These are phyloP conservation scores for Tolypeutes matacus DNA, from an alignment of 2,797 vertebrate species.

Conservation along the genomic window DNA sequence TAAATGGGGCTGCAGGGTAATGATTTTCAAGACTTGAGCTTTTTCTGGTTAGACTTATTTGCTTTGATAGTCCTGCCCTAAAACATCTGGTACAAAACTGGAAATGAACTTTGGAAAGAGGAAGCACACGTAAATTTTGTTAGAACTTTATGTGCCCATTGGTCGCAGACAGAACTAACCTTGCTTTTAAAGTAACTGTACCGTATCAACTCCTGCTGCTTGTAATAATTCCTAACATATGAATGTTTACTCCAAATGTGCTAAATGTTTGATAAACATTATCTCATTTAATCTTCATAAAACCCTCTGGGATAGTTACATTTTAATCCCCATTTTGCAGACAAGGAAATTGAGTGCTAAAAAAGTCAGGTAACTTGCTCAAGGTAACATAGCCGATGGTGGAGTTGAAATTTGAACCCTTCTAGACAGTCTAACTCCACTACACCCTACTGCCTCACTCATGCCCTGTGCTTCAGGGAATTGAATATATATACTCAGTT, in stretches of 20 bases:
- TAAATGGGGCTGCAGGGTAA: neutral
- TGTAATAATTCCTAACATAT: neutral
- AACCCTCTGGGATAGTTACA: neutral
- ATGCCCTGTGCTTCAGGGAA: neutral
- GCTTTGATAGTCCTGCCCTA: slow-evolving; percentile 21
- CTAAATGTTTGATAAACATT: slow-evolving; percentile 18
- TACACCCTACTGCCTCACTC: neutral
- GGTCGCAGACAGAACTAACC: neutral
- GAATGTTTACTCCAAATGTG: neutral
- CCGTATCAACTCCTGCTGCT: neutral
- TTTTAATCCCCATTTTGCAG: neutral
- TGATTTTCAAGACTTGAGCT: slow-evolving; percentile 42
- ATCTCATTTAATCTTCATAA: slow-evolving; percentile 33
- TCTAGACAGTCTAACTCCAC: neutral
- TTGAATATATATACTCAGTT: neutral
- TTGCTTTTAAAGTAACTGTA: slow-evolving; percentile 22
- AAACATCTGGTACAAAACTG: neutral
- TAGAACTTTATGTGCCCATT: neutral
- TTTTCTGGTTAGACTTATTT: slow-evolving; percentile 29
- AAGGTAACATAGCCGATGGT: neutral
- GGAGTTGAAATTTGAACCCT: slow-evolving; percentile 10
- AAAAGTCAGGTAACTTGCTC: neutral
- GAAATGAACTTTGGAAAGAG: slow-evolving; percentile 26
- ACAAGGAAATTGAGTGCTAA: slow-evolving; percentile 21
- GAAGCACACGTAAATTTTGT: neutral